Base-by-base conservation (phyloP, 2,888 invertebrate genomes). In the Athalia cordata region DNA sequence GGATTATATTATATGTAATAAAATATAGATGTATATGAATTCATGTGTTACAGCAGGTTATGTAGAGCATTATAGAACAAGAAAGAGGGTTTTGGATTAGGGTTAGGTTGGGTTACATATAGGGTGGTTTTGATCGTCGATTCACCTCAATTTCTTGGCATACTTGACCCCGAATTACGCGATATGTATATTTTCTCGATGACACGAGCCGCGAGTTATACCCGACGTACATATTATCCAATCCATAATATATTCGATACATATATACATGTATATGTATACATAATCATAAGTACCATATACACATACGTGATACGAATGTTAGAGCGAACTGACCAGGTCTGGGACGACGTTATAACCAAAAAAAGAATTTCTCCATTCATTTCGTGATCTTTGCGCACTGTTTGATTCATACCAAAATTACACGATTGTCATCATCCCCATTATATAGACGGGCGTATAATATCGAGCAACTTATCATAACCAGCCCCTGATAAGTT, bases 391-490 rank as follows among this genome's bases (percentile, higher is more conserved):
- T 74, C 74, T 57, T 11, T 9, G 49, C 61, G 57, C 59, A 59
- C 59, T 74, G 74, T 59, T 74, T 74, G 47, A 74, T 74, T 74
- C 45, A 74, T 61, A 7, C 13, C 61, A 15, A 74, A 74, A 74
- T 74, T 74, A 74, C 61, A 74, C 61, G 29, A 47, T 70, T 6
- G 52, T 70, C 45, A 65, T 29, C 29, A 29, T 29, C 29, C 11
- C n/a, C 13, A 55, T 55, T 66, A 15, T 64, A 61, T 15, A 66
- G 29, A 13, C 66, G 66, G 49, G 15, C 50, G 50, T 5, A 65
- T 47, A n/a, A 3, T n/a, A n/a, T 49, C 4, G 49, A 29, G 29
- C 29, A 2, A 29, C 29, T 29, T 29, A 29, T 29, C 29, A 29
- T 29, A 29, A 29, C 29, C 29, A 29, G 29, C 29, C 29, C 29